Base-by-base conservation (phyloP, 2,797 vertebrate genomes). In the Loris lydekkerianus region DNA sequence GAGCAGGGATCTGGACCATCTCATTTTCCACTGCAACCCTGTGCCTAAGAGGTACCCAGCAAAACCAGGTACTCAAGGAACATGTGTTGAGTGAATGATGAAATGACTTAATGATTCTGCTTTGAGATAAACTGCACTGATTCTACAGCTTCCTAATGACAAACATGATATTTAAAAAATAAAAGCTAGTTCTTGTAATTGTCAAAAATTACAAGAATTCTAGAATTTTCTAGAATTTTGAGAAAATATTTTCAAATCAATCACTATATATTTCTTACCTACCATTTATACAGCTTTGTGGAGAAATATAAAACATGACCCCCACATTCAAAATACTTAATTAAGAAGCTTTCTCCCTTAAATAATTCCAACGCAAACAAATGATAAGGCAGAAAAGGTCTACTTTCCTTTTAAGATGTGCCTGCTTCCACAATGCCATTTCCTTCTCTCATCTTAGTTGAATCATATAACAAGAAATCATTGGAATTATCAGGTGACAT, bases 231-330 rank as follows among this genome's bases (percentile, higher is more conserved):
- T 65, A 86, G 31, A 86, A 65, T 89, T 91, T 84, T 72, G 25
- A 83, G 65, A 61, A 96, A 97, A 81, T 89, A 73, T 92, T 95
- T 95, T 93, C 72, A 91, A 96, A 86, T 78, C 72, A 94, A 86
- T 77, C 75, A 91, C 75, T 20, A 91, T 80, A 72, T 92, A 76
- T 75, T 93, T 96, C 87, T 90, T 58, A 70, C 2, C 37, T 81
- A 85, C 31, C 37, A 92, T 85, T 95, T 89, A 78, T n/a, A 91
- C 34, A 43, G 13, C 2, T 77, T 89, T 91, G 27, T 37, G 56
- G 25, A 83, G 49, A 75, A 97, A 94, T 76, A 31, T 78, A 83
- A 95, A 94, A 93, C 53, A 77, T n/a, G 25, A 61, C 76, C 11
- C 29, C 4, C 75, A 84, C 13, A 53, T 46, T 78, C 11, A 70